Percentiles rank a stretch among this genome's conserved stretches.
These are phyloP conservation scores for Colistium nudipinnis DNA, from an alignment of 2,113 vertebrate genomes.

Conservation along the genomic window DNA sequence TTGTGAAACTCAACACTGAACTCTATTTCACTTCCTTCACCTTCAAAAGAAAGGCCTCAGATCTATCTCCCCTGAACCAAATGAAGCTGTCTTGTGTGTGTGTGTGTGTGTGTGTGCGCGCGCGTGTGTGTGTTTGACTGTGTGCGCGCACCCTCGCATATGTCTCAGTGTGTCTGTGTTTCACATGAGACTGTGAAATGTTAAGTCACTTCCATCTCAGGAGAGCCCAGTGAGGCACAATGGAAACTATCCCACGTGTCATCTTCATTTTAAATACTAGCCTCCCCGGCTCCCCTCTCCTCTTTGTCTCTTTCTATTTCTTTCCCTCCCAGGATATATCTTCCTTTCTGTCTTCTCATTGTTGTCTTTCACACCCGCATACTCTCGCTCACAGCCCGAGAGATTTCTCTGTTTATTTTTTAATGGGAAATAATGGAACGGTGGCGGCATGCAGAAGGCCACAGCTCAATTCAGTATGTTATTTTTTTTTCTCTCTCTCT, in stretches of 20 bases:
- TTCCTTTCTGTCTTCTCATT: constrained; percentile 6
- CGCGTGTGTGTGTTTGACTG: constrained; percentile 24
- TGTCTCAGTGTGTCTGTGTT: constrained; percentile 21
- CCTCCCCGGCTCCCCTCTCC: constrained; percentile 40
- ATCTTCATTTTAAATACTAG: constrained; percentile 68
- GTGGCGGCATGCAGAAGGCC: constrained; percentile 8
- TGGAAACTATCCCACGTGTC: constrained; percentile 65
- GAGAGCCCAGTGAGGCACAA: constrained; percentile 46
- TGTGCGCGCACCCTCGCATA: constrained; percentile 6
- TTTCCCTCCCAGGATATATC: constrained; percentile 13
- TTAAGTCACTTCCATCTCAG: constrained; percentile 60
- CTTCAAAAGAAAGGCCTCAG: constrained; percentile 51
- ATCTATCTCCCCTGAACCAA: constrained; percentile 45
- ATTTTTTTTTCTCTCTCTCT: constrained; percentile 11
- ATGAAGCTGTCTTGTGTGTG: constrained; percentile 29
- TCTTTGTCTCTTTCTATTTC: constrained; percentile 54
- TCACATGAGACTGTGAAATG: constrained; percentile 55
- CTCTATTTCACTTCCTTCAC: constrained; percentile 37
- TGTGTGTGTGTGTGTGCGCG: constrained; percentile 1
- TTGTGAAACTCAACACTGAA: constrained; percentile 50
- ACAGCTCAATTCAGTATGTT: constrained; percentile 9
- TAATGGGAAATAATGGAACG: constrained; percentile 23
- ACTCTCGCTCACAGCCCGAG: constrained; percentile 22
- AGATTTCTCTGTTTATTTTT: constrained; percentile 61
- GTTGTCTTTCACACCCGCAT: constrained; percentile 52